Percentiles rank a stretch among this genome's conserved stretches.
Conservation (phyloP, 1,140 invertebrate species). For the Drosophila carrolli region DNA sequence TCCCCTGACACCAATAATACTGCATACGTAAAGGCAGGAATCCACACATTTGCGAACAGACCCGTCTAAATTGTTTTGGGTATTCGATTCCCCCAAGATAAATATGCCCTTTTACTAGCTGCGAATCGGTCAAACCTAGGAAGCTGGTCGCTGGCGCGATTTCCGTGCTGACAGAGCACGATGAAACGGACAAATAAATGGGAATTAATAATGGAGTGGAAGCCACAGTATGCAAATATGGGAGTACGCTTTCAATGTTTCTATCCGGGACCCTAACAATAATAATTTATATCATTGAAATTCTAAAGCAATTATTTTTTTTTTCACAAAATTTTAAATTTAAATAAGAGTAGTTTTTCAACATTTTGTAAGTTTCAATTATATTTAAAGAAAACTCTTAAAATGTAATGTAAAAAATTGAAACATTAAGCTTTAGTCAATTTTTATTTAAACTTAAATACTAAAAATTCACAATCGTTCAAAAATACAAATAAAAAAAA, state of each 20-base stretch:
- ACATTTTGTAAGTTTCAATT: too few relatives aligned
- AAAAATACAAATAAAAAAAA: too few relatives aligned
- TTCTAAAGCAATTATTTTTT: too few relatives aligned
- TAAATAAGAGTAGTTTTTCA: too few relatives aligned
- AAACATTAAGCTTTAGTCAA: too few relatives aligned
- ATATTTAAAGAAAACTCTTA: too few relatives aligned
- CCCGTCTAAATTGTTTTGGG: conserved; percentile 52
- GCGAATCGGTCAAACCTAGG: conserved; percentile 36
- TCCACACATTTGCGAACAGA: conserved; percentile 38
- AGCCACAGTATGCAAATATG: background rate
- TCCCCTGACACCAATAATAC: conserved; percentile 54
- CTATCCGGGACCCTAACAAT: background rate
- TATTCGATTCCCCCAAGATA: conserved; percentile 53
- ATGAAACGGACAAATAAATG: conserved; percentile 17
- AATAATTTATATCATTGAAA: too few relatives aligned
- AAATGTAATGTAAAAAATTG: too few relatives aligned
- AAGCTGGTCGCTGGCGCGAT: background rate
- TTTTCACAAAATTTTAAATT: too few relatives aligned
- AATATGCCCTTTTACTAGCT: conserved; percentile 44
- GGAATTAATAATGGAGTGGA: conserved; percentile 25
- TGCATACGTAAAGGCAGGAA: conserved; percentile 44
- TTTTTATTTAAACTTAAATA: too few relatives aligned
- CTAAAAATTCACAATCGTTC: too few relatives aligned
- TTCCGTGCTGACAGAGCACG: conserved; percentile 5
- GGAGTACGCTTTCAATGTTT: background rate